Base-by-base conservation (phyloP, 2,797 vertebrate genomes). In the Eremophila alpestris region DNA sequence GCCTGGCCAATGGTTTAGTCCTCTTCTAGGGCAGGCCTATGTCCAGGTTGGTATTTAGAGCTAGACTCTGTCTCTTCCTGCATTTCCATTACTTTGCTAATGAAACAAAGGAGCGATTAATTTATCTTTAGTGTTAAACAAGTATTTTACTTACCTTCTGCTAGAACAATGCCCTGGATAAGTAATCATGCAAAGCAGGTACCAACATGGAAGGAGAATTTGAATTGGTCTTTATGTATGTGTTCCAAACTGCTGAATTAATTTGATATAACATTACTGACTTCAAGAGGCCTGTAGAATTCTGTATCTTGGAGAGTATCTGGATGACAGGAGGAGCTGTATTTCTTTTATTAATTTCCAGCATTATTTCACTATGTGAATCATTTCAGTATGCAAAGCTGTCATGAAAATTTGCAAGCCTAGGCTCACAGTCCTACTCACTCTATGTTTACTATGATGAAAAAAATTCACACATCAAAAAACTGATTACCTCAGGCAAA, bases 321-420 rank as follows among this genome's bases (percentile, higher is more conserved):
- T 75, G 48, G 27, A 49, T 78, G 49, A 78, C 54, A 73, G 9
- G 36, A 91, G 49, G 91, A 81, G 13, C 21, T 83, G 46, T 2
- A 1, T 85, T 94, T 89, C 62, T 93, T 95, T 88, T 92, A 73
- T 89, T 95, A 63, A 86, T 62, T 83, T 83, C 84, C 88, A 94
- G 62, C 40, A 56, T 86, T 93, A 88, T 78, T 94, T 93, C 54
- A 73, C 90, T 89, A 40, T 5, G 18, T 93, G 82, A 94, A 89
- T 95, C 76, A 85, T 69, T 91, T 82, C 38, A 38, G 36, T 83
- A 87, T 82, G 94, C 76, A 95, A 95, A 94, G 34, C 59, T 94
- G 79, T 81, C 78, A 81, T 29, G 69, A 95, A 92, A 91, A 91
- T 91, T 71, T 83, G 90, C 96, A 95, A 95, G 93, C 40, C 69